Conservation (phyloP, 2,888 invertebrate species). For the Drosophila histrio region DNA sequence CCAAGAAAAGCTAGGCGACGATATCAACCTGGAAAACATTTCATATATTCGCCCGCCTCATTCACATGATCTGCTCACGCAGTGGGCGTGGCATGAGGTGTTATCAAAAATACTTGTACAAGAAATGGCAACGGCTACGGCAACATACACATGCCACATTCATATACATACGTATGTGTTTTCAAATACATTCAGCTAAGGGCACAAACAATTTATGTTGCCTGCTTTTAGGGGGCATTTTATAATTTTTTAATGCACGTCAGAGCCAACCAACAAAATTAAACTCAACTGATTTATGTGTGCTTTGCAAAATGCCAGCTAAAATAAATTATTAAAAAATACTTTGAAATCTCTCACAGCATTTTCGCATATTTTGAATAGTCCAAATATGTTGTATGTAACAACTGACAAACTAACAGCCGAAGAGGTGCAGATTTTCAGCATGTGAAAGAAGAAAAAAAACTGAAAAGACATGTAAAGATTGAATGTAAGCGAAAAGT, state of each 20-base stretch:
- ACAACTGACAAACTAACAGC: neutral
- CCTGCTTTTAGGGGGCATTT: conserved; percentile 19
- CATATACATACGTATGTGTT: neutral
- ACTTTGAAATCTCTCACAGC: neutral
- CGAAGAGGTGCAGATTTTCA: too few relatives aligned
- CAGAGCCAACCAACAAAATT: neutral
- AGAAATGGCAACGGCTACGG: conserved; percentile 19
- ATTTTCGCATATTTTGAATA: conserved; percentile 18
- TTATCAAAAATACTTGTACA: conserved; percentile 50
- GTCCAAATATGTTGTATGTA: neutral
- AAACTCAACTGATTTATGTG: conserved; percentile 43
- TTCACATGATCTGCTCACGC: conserved; percentile 41
- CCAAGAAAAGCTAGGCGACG: conserved; percentile 3
- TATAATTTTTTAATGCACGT: conserved; percentile 32
- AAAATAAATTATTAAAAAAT: conserved; percentile 26
- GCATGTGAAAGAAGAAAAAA: neutral
- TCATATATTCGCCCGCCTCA: neutral
- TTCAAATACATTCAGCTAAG: neutral
- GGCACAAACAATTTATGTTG: conserved; percentile 32
- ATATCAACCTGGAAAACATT: conserved; percentile 27
- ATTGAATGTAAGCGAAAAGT: too few relatives aligned
- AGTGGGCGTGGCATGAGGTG: conserved; percentile 10
- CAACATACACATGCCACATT: neutral
- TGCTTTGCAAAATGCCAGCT: conserved; percentile 11
- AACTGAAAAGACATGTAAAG: too few relatives aligned